Evolutionary conservation across 64 coral and sea anemone species (phyloP).

Genomic region (Stylophora pistillata): DNA sequence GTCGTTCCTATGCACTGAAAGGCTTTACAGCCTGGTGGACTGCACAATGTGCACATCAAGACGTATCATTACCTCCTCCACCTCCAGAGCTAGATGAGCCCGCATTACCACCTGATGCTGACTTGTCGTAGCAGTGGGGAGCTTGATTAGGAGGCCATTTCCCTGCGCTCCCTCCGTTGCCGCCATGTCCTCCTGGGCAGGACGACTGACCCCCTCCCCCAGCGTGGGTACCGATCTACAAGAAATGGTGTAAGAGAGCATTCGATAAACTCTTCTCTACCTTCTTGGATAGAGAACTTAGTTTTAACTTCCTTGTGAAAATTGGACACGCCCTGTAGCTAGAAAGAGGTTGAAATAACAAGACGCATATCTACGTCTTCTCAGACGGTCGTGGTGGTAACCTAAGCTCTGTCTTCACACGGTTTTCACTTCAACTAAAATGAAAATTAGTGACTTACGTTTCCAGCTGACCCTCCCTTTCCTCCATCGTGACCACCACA

Average conservation of each 20-base stretch:
- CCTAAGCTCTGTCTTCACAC: no score
- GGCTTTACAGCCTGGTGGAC: no score
- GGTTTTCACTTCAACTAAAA: neutral
- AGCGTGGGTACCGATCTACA: constrained; percentile 35
- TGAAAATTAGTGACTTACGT: neutral
- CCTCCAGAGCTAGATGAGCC: constrained; percentile 1
- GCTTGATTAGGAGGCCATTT: neutral
- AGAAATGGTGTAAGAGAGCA: neutral
- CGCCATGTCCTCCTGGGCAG: constrained; percentile 26
- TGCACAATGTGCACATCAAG: no score
- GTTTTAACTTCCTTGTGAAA: no score
- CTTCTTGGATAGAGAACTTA: neutral
- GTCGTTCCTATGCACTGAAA: no score
- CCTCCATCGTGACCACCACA: constrained; percentile 37
- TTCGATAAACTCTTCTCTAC: neutral
- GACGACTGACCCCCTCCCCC: constrained; percentile 65
- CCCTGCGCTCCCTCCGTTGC: constrained; percentile 46
- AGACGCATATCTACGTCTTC: neutral
- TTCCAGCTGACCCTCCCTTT: constrained; percentile 58
- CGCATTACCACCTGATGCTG: constrained; percentile 38
- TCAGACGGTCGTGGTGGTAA: no score
- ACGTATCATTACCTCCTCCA: constrained; percentile 41
- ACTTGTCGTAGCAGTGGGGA: constrained; percentile 37
- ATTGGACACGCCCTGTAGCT: no score
- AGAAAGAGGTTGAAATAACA: no score